These are phyloP conservation scores for Anoncus sp. DNA, from an alignment of 2,888 invertebrate species.

Conservation along the genomic window DNA sequence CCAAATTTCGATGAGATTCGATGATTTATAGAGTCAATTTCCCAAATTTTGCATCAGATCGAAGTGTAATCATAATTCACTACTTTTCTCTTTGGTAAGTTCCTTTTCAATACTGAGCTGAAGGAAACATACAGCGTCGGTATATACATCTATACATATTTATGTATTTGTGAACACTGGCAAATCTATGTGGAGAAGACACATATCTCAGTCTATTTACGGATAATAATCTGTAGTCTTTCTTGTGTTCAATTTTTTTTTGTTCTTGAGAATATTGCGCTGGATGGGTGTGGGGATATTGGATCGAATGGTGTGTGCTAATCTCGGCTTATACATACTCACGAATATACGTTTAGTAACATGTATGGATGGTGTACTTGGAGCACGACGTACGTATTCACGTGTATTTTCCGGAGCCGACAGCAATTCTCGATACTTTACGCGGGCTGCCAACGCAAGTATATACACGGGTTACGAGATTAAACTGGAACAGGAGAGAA, in stretches of 20 bases:
- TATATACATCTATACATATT: conserved; percentile 4
- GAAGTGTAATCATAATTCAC: conserved; percentile 27
- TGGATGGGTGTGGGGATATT: conserved; percentile 44
- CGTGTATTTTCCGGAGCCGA: conserved; percentile 48
- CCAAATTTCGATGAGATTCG: not conserved
- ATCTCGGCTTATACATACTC: conserved; percentile 48
- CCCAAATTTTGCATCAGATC: conserved; percentile 13
- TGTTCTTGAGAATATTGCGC: conserved; percentile 32
- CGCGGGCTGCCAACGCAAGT: conserved; percentile 47
- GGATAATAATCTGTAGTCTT: conserved; percentile 52
- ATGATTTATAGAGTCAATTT: conserved; percentile 6
- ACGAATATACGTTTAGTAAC: conserved; percentile 11
- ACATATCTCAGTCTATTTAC: conserved; percentile 55
- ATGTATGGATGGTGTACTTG: conserved; percentile 22
- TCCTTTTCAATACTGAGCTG: conserved; percentile 35
- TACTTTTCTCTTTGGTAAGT: conserved; percentile 30
- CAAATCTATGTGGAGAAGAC: conserved; percentile 29
- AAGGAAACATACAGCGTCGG: conserved; percentile 13
- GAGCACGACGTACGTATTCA: conserved; percentile 35
- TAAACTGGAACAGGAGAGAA: conserved; percentile 56
- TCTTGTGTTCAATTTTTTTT: conserved; percentile 27
- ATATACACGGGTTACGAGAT: conserved; percentile 59
- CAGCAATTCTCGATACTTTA: conserved; percentile 61
- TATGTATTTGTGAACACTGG: conserved; percentile 7
- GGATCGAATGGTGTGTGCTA: conserved; percentile 50